Conservation (phyloP, 2,113 vertebrate species). For the Clarias batrachus region DNA sequence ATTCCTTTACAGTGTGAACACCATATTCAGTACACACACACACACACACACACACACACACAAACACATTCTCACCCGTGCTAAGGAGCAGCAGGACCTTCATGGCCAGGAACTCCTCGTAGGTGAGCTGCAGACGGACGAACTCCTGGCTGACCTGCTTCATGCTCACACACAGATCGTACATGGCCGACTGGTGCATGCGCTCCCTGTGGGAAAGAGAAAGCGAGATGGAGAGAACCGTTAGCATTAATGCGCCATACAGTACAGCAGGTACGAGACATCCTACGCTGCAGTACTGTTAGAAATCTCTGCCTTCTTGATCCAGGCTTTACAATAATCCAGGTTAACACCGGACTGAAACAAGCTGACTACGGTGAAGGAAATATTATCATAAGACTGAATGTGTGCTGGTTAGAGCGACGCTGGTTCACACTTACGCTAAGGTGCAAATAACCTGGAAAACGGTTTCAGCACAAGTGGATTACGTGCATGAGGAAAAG, state of each 20-base stretch:
- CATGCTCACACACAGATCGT: conserved; percentile 96
- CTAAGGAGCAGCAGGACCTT: conserved; percentile 95
- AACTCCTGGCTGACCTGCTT: conserved; percentile 98
- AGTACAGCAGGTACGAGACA: not conserved
- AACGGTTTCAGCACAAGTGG: too few species aligned
- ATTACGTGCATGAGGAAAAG: too few species aligned
- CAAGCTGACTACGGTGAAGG: not conserved
- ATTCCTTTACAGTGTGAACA: not conserved
- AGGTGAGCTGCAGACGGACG: conserved; percentile 92
- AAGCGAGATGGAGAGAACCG: conserved; percentile 17
- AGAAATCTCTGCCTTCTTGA: not conserved
- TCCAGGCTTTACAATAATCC: not conserved
- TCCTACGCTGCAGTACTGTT: not conserved
- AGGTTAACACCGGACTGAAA: not conserved
- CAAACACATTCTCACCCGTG: conserved; percentile 78
- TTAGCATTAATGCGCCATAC: not conserved
- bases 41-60: not conserved
- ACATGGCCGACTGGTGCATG: conserved; percentile 98
- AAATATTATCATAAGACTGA: not conserved
- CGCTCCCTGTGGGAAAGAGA: conserved; percentile 78
- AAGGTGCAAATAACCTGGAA: not conserved
- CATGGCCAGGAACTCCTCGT: conserved; percentile 96
- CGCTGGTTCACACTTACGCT: not conserved
- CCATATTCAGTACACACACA: not conserved
- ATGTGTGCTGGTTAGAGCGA: not conserved